Base-by-base conservation (phyloP, 2,113 vertebrate species). In the Hiodon tergisus region DNA sequence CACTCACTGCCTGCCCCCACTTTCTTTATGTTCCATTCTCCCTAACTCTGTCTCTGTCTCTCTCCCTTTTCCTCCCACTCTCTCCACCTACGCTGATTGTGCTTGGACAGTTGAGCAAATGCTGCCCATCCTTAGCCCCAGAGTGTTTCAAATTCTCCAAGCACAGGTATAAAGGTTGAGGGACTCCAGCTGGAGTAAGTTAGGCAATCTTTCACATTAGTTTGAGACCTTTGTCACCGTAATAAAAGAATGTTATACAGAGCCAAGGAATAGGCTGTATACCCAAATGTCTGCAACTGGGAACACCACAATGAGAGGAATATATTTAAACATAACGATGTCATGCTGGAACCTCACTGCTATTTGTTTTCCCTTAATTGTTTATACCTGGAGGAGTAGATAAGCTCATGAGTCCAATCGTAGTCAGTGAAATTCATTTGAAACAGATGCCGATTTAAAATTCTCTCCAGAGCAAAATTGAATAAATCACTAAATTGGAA, bases 11-110 rank as follows among this genome's bases (percentile, higher is more conserved):
- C 48, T 16, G 7, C 50, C 73, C 65, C 50, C 51, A 68, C 10
- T 13, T 7, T 5, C 10, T 50, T 3, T 9, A 13, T 48, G 2
- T 67, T 47, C 5, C 48, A 9, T 54, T 17, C 31, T 66, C 52
- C 47, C 9, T 14, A 2, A 31, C 8, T 76, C 59, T 47, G 3
- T 69, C 48, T 69, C 66, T 76, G 46, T 76, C n/a, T 67, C 13
- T 70, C 62, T 74, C 65, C 16, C 53, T 67, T 53, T 67, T 16
- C 17, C 57, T 75, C 65, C 81, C 78, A 75, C 76, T 65, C 51
- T 77, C 80, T 78, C 81, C 83, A 79, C 72, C 85, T 89, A 85
- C 72, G 10, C 51, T 48, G 46, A 59, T 50, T 48, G 70, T 71
- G 70, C 58, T 59, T 2, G 55, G 13, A 57, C 46, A 71, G 55